These are phyloP conservation scores for Agrochola litura DNA, from an alignment of 2,888 invertebrate species.

Conservation along the genomic window DNA sequence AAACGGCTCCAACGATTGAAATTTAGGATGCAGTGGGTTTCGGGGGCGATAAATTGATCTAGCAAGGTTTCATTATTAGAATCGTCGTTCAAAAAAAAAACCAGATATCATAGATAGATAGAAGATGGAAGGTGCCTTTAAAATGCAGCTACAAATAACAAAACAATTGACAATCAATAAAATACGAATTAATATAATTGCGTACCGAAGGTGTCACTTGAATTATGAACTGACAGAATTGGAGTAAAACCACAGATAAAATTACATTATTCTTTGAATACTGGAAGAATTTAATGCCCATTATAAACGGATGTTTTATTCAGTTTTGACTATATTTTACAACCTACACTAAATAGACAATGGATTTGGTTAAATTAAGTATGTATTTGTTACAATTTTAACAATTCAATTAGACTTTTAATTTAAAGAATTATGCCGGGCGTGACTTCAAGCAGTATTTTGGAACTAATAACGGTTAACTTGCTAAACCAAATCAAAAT, in stretches of 20 bases:
- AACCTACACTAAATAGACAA: slow-evolving; percentile 46
- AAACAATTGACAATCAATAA: slow-evolving; percentile 23
- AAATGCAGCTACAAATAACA: not conserved
- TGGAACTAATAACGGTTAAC: not conserved
- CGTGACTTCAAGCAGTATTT: slow-evolving; percentile 42
- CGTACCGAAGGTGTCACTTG: not conserved
- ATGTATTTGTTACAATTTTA: slow-evolving; percentile 56
- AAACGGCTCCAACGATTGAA: too few species aligned
- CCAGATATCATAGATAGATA: too few species aligned
- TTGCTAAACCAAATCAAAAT: not conserved
- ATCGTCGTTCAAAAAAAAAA: too few species aligned
- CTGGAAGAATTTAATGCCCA: slow-evolving; percentile 26
- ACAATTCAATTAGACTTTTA: slow-evolving; percentile 52
- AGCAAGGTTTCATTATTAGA: too few species aligned
- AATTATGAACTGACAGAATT: slow-evolving; percentile 52
- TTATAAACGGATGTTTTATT: slow-evolving; percentile 48
- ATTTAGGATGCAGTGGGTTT: too few species aligned
- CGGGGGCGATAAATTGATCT: too few species aligned
- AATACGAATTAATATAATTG: slow-evolving; percentile 18
- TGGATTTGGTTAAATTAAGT: slow-evolving; percentile 38
- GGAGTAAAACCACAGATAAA: slow-evolving; percentile 28
- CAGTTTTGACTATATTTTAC: slow-evolving; percentile 45
- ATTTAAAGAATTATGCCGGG: slow-evolving; percentile 13
- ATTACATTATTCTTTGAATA: slow-evolving; percentile 39
- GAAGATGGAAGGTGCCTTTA: too few species aligned